phyloP scores from a whole-genome alignment of 2,113 vertebrate genomes.

The Syrrhaptes paradoxus region DNA sequence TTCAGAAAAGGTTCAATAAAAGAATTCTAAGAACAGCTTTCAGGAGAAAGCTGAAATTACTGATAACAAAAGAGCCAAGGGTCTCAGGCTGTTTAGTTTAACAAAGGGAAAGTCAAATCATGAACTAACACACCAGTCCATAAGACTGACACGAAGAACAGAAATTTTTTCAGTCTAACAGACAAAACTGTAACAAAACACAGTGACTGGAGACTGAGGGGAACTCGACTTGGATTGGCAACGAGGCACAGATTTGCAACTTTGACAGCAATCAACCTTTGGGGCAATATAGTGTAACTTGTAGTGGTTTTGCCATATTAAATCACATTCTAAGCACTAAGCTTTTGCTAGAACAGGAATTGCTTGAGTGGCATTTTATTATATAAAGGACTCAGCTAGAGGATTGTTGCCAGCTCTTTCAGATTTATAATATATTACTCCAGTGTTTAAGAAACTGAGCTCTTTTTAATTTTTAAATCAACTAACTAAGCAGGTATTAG shows the following conservation, averaged over 20 bases:
- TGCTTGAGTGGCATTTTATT: background rate
- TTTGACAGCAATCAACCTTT: background rate
- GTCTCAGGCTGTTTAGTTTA: background rate
- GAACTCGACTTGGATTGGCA: background rate
- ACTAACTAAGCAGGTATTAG: background rate
- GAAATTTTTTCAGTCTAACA: background rate
- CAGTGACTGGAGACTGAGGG: background rate
- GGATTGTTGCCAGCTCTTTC: background rate
- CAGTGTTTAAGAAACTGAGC: background rate
- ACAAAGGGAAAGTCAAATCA: background rate
- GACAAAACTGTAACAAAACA: background rate
- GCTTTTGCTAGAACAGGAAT: background rate
- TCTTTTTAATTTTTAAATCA: constrained; percentile 15
- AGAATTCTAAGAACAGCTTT: background rate
- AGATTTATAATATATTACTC: background rate
- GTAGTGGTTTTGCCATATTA: background rate
- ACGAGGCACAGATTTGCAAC: background rate
- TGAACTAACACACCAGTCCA: background rate
- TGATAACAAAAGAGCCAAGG: background rate
- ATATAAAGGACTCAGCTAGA: background rate
- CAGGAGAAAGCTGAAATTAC: background rate
- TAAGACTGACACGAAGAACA: background rate
- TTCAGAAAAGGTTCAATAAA: background rate
- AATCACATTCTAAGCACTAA: background rate
- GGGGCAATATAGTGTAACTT: background rate